Evolutionary conservation across 2,888 invertebrate species (phyloP), one percentile per base, ranked within the genome.

Genomic region (Dasypogon diadema): DNA sequence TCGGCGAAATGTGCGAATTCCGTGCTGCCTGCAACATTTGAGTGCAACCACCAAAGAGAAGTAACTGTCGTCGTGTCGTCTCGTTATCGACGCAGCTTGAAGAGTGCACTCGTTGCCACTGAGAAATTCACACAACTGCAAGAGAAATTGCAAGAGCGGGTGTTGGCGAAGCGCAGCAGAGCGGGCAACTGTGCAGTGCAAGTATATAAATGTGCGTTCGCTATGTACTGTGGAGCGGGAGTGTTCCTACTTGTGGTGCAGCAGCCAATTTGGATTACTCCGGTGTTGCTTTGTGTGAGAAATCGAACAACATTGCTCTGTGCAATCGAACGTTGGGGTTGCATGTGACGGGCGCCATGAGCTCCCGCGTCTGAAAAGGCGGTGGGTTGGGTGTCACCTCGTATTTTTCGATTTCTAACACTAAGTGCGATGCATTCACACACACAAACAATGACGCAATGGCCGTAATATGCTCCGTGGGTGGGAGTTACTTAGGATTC

Each of bases 321-420:
- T 63, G 26, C 24, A 65, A 46, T 48, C 65, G 24, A 48, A 65
- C 60, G 10, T 60, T 51, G 30, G 70, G 70, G 70, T 70, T 70
- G 70, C 51, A 42, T 42, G 12, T 18, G 21, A 12, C 21, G 54
- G 34, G 34, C 18, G 6, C 34, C 21, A 8, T 21, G 21, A 10
- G 54, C 54, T 10, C 16, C 70, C 70, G 2, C 14, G 12, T 24
- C 6, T 10, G 22, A 51, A 24, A 26, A 22, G 34, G 30, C 30
- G 54, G 51, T 70, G 70, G 70, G 70, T 30, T 70, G 70, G 70
- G 70, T 70, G 54, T 54, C 54, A 34, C 46, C 18, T 70, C 18
- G 54, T 70, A 54, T 70, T 70, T 54, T 70, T 70, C 70, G 34
- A 70, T 70, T 70, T 70, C 70, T 70, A 70, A 51, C 22, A 70